Evolutionary conservation across 2,888 invertebrate species (phyloP).

Genomic region (Incurvaria masculella): DNA sequence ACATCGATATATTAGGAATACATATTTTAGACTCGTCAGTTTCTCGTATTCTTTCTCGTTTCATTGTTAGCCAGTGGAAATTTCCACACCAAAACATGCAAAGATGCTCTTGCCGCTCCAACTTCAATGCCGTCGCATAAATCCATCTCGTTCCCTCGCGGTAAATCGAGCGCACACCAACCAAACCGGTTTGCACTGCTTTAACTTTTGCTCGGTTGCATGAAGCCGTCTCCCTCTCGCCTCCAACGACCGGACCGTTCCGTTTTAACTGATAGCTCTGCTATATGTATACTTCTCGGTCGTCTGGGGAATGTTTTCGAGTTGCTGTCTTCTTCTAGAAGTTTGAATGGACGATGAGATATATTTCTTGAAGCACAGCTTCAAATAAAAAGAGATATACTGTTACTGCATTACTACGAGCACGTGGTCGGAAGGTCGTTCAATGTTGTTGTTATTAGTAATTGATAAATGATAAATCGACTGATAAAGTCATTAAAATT

Average conservation of each 20-base stretch:
- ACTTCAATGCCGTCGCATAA: constrained; percentile 25
- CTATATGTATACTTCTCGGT: constrained; percentile 57
- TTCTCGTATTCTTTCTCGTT: constrained; percentile 41
- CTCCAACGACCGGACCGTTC: constrained; percentile 35
- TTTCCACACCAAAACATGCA: constrained; percentile 53
- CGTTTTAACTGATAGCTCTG: constrained; percentile 56
- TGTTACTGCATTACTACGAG: constrained; percentile 35
- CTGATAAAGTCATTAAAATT: background rate
- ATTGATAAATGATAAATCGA: too few species aligned
- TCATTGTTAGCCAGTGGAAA: constrained; percentile 55
- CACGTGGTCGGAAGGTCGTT: constrained; percentile 33
- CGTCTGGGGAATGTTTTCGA: constrained; percentile 51
- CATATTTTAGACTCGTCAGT: too few species aligned
- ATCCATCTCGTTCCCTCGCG: constrained; percentile 32
- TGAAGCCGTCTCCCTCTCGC: constrained; percentile 36
- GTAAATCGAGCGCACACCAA: constrained; percentile 47
- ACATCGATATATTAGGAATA: too few species aligned
- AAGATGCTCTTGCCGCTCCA: constrained; percentile 36
- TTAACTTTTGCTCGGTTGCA: constrained; percentile 22
- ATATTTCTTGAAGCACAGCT: constrained; percentile 49
- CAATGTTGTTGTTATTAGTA: background rate
- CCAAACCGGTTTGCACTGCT: constrained; percentile 38
- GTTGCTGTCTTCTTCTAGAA: constrained; percentile 55
- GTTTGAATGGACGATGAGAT: constrained; percentile 52
- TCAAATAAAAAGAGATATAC: constrained; percentile 50